Percentiles rank a stretch among this genome's conserved stretches.
Conservation (phyloP, 1,140 invertebrate species). For the Hylaeus volcanicus region DNA sequence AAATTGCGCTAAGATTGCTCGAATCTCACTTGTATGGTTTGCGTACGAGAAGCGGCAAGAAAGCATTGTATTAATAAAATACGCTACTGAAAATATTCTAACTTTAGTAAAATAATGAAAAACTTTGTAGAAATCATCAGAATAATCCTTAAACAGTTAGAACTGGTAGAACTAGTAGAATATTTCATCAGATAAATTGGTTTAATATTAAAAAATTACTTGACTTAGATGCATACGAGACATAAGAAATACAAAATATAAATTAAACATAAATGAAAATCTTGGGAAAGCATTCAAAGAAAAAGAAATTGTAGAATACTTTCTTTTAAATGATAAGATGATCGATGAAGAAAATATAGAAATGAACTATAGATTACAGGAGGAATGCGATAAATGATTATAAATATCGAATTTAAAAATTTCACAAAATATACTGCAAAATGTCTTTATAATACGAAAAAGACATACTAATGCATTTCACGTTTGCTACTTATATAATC, state of each 20-base stretch:
- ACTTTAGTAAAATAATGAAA: conserved; percentile 23
- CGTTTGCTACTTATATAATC: conserved; percentile 51
- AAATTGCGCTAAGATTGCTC: conserved; percentile 33
- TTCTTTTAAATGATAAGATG: not conserved
- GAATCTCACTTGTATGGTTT: conserved; percentile 15
- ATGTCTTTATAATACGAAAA: conserved; percentile 28
- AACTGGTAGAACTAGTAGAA: too few species aligned
- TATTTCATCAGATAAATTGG: conserved; percentile 9
- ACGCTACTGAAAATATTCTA: conserved; percentile 14
- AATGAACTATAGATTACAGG: not conserved
- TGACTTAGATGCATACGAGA: conserved; percentile 3
- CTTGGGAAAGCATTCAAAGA: not conserved
- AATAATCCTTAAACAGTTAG: not conserved
- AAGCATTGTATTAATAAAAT: conserved; percentile 38
- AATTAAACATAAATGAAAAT: not conserved
- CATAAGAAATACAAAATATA: conserved; percentile 8
- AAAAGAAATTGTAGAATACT: not conserved
- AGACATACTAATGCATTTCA: conserved; percentile 43
- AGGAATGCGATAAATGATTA: not conserved
- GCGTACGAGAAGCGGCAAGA: conserved; percentile 19
- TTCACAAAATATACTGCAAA: conserved; percentile 1
- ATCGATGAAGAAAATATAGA: not conserved
- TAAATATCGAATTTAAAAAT: not conserved
- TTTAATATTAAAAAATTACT: conserved; percentile 11
- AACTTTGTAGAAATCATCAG: conserved; percentile 13